Evolutionary conservation across 2,888 invertebrate species (phyloP).

Genomic region (Blastobasis adustella): DNA sequence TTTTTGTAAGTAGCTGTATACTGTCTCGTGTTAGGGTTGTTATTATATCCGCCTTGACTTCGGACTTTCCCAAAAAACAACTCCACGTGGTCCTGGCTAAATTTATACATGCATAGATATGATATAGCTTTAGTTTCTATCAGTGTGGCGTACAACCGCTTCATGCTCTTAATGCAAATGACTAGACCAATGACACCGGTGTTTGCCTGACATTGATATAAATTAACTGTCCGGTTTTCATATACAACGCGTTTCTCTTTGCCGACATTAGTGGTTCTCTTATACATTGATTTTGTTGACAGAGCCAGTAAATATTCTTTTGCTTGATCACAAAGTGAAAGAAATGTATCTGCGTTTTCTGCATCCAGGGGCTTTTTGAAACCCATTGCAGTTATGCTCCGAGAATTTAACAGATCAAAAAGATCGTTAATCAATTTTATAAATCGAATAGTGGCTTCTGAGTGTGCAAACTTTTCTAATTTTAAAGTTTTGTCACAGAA

Average conservation of each 20-base stretch:
- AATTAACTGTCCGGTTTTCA: not conserved
- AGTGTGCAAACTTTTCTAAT: not conserved
- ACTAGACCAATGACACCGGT: slow-evolving; percentile 5
- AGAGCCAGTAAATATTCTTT: not conserved
- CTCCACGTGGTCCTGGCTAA: slow-evolving; percentile 11
- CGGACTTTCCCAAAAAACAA: slow-evolving; percentile 13
- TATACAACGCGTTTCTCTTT: not conserved
- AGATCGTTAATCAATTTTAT: not conserved
- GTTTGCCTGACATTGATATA: not conserved
- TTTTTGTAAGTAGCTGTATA: slow-evolving; percentile 12
- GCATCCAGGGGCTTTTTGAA: not conserved
- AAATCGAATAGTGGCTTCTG: not conserved
- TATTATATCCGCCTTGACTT: slow-evolving; percentile 13
- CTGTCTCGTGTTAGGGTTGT: slow-evolving; percentile 14
- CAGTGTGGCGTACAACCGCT: not conserved
- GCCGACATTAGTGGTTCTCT: not conserved
- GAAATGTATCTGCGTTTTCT: not conserved
- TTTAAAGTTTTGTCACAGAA: not conserved
- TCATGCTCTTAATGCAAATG: slow-evolving; percentile 3
- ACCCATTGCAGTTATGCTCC: not conserved
- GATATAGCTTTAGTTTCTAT: not conserved
- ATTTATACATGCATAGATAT: not conserved
- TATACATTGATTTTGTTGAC: not conserved
- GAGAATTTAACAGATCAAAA: slow-evolving; percentile 1
- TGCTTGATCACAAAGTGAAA: not conserved